A percentile compares a stretch with the other conserved stretches of the same genome.
These are phyloP conservation scores for Leptocoma aspasia DNA, from an alignment of 2,113 vertebrate genomes.

Conservation along the genomic window DNA sequence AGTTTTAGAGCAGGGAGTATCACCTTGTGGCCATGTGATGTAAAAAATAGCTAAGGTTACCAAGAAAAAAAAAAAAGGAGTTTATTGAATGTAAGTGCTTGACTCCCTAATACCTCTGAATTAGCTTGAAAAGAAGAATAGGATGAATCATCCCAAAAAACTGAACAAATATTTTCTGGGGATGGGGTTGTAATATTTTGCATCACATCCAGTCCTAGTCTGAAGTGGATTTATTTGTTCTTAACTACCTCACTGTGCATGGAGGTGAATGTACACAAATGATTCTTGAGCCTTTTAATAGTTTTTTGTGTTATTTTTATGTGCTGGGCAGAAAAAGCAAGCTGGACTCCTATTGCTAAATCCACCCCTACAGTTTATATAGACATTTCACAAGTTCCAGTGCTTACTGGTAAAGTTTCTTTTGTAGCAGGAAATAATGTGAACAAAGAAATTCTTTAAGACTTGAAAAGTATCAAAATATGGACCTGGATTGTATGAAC, in stretches of 20 bases:
- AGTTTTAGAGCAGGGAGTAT: neutral
- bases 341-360: neutral
- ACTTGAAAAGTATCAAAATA: neutral
- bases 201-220: neutral
- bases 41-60: neutral
- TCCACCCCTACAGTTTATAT: fast-evolving
- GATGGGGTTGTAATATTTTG: neutral
- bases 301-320: neutral
- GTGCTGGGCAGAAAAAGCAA: neutral
- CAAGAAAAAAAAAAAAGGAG: neutral
- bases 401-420: neutral
- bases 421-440: neutral
- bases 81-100: neutral
- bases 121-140: neutral
- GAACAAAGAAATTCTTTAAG: neutral
- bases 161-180: neutral
- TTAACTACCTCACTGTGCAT: neutral
- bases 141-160: neutral
- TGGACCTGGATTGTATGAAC: too few relatives aligned
- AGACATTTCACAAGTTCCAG: neutral
- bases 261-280: neutral
- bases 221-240: neutral
- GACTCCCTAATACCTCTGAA: neutral
- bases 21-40: neutral
- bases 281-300: neutral